These are phyloP conservation scores for Hystrix brachyura DNA, from an alignment of 2,113 vertebrate species.

Conservation along the genomic window DNA sequence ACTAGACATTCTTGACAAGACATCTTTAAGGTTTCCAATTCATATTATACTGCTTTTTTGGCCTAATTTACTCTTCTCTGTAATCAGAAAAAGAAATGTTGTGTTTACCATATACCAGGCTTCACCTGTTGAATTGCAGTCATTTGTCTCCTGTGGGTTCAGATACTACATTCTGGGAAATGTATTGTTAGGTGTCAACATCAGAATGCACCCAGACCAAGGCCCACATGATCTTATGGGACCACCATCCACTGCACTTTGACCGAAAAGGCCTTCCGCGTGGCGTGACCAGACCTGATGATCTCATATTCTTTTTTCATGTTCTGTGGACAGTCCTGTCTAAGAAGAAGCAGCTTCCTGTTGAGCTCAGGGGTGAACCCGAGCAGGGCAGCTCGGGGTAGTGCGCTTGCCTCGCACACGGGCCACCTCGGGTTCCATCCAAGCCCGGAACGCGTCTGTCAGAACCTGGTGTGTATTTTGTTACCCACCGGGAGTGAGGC, in stretches of 20 bases:
- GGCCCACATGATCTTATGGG: not conserved
- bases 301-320: conserved; percentile 65
- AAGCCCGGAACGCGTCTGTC: not conserved
- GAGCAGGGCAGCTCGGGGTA: not conserved
- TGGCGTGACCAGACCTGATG: not conserved
- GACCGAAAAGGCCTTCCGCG: not conserved
- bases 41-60: not conserved
- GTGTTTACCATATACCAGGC: conserved; percentile 58
- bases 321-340: conserved; percentile 40
- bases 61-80: not conserved
- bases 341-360: not conserved
- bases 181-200: not conserved
- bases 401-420: fast-evolving
- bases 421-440: not conserved
- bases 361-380: not conserved
- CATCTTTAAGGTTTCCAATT: not conserved
- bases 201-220: not conserved
- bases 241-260: not conserved
- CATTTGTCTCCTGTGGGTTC: not conserved
- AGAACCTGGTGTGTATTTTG: not conserved
- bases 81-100: conserved; percentile 44
- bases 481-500: not conserved
- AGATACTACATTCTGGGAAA: not conserved
- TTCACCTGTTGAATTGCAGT: not conserved
- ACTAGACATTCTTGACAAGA: not conserved